phyloP scores from a whole-genome alignment of 2,888 invertebrate genomes.

The Drosophila flavopinicola region DNA sequence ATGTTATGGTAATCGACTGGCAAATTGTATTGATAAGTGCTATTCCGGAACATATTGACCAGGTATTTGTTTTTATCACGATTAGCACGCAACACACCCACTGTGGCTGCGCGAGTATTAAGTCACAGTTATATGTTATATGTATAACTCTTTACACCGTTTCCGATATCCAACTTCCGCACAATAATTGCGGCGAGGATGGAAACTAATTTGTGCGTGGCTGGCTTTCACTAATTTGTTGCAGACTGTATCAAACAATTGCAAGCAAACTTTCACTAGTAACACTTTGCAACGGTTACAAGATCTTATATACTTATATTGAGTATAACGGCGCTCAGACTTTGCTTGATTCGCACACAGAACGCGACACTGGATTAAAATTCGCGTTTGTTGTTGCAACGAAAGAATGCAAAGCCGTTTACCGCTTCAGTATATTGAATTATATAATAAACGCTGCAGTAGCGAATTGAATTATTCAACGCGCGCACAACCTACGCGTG shows the following conservation, averaged over 20 bases:
- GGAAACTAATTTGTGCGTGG: background rate
- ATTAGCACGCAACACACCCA: too few relatives aligned
- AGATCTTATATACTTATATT: constrained; percentile 15
- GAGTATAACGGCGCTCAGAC: constrained; percentile 35
- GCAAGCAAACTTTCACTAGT: constrained; percentile 66
- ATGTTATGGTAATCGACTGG: constrained; percentile 87
- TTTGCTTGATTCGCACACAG: constrained; percentile 48
- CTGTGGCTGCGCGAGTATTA: constrained; percentile 10
- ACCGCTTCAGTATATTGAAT: constrained; percentile 50
- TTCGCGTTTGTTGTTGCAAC: constrained; percentile 51
- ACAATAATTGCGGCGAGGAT: constrained; percentile 14
- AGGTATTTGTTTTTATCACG: constrained; percentile 9
- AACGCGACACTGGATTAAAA: constrained; percentile 48
- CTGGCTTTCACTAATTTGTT: constrained; percentile 49
- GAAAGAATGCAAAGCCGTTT: constrained; percentile 60
- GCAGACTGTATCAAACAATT: constrained; percentile 42
- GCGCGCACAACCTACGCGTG: constrained; percentile 80
- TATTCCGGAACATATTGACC: constrained; percentile 80
- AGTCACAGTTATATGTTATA: constrained; percentile 22
- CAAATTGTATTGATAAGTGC: constrained; percentile 85
- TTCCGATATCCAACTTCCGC: constrained; percentile 32
- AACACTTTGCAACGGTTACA: constrained; percentile 18
- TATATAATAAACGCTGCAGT: constrained; percentile 65
- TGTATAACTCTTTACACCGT: constrained; percentile 4
- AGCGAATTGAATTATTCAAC: constrained; percentile 39